These are phyloP conservation scores for Aptenodytes patagonicus DNA, from an alignment of 2,113 vertebrate species.

Conservation along the genomic window DNA sequence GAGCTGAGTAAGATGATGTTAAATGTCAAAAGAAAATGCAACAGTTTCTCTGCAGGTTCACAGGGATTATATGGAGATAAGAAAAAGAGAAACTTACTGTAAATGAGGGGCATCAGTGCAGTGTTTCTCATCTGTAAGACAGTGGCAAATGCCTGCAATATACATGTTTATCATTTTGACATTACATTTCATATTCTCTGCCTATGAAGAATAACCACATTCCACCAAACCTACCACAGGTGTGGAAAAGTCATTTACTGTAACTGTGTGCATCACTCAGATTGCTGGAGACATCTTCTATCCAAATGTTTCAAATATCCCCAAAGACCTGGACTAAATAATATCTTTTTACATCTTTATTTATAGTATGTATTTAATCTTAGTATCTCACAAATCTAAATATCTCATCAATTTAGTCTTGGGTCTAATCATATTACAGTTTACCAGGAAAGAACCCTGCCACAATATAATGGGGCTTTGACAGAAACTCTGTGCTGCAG, in stretches of 20 bases:
- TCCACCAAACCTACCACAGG: conserved; percentile 27
- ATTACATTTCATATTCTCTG: neutral
- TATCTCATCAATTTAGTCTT: neutral
- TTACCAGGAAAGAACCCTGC: neutral
- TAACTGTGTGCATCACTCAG: neutral
- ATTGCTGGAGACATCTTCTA: neutral
- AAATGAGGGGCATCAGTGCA: neutral
- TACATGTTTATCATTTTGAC: conserved; percentile 35
- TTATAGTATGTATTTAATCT: conserved; percentile 16
- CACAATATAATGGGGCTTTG: neutral
- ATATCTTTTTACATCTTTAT: conserved; percentile 23
- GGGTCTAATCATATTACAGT: neutral
- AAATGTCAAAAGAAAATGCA: conserved; percentile 70
- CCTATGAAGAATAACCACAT: neutral
- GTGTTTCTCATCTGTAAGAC: neutral
- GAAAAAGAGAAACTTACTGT: conserved; percentile 30
- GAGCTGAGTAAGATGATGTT: conserved; percentile 41
- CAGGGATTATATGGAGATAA: conserved; percentile 25
- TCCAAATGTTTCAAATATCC: neutral
- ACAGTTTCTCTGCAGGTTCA: conserved; percentile 48
- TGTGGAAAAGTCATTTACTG: neutral
- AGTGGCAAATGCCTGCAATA: neutral
- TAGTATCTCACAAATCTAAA: neutral
- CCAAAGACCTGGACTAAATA: conserved; percentile 7
- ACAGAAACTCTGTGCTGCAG: neutral